Evolutionary conservation across 2,797 vertebrate species (phyloP).

Genomic region (Hoplostethus mediterraneus): DNA sequence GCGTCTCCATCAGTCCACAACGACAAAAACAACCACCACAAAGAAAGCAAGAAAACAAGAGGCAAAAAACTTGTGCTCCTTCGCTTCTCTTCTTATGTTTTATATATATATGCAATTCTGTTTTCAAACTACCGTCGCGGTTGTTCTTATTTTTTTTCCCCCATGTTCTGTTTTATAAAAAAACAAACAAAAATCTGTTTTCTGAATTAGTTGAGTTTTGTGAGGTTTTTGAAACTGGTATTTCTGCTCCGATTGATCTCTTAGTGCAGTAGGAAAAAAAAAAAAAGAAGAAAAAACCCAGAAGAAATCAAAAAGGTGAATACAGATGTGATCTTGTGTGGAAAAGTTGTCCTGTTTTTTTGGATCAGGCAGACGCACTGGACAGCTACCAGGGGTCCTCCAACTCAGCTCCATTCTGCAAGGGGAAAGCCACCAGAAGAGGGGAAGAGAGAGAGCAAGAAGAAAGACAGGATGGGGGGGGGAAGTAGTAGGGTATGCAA

Average conservation of each 20-base stretch:
- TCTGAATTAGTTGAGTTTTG: conserved; percentile 46
- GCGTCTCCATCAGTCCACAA: conserved; percentile 44
- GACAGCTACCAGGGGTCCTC: conserved; percentile 97
- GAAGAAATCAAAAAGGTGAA: conserved; percentile 74
- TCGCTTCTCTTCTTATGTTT: conserved; percentile 50
- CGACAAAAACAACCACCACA: conserved; percentile 63
- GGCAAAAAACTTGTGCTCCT: conserved; percentile 83
- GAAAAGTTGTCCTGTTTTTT: conserved; percentile 89
- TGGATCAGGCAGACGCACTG: conserved; percentile 78
- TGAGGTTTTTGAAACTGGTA: conserved; percentile 55
- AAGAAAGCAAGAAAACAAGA: conserved; percentile 67
- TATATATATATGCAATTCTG: conserved; percentile 21
- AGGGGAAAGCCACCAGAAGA: conserved; percentile 73
- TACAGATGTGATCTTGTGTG: conserved; percentile 86
- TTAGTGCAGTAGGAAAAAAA: conserved; percentile 82
- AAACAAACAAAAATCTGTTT: conserved; percentile 36
- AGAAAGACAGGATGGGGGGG: not conserved
- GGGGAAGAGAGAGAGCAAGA: conserved; percentile 4
- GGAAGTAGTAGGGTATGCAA: not conserved
- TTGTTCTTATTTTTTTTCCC: conserved; percentile 20
- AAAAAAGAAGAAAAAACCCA: conserved; percentile 50
- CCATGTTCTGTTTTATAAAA: conserved; percentile 43
- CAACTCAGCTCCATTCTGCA: conserved; percentile 94
- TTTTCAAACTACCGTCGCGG: conserved; percentile 26
- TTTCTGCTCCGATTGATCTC: conserved; percentile 75